Conservation (phyloP, 2,888 invertebrate species). For the Saturnia japonica region DNA sequence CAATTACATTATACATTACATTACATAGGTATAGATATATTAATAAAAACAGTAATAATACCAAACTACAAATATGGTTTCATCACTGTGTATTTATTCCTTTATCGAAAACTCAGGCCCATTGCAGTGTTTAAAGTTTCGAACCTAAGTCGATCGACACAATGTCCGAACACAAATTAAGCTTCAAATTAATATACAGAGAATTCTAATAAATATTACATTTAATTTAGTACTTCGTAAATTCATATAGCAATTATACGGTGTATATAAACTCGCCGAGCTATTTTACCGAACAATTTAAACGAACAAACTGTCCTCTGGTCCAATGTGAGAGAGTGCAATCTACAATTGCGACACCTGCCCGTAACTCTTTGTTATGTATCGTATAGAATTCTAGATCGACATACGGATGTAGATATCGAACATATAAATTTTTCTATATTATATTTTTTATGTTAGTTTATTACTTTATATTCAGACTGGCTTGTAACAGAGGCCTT, state of each 20-base stretch:
- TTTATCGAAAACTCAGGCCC: no score
- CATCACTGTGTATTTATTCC: no score
- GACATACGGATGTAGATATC: conserved; percentile 14
- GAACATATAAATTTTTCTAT: no score
- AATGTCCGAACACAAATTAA: background rate
- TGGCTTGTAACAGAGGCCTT: no score
- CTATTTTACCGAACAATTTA: background rate
- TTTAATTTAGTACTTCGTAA: no score
- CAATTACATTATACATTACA: no score
- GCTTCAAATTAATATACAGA: background rate
- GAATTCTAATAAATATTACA: background rate
- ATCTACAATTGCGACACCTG: conserved; percentile 1
- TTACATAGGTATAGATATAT: no score
- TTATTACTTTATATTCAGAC: no score
- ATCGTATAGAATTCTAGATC: background rate
- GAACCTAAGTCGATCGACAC: background rate
- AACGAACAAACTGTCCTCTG: background rate
- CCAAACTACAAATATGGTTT: no score
- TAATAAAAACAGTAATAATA: no score
- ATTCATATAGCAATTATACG: background rate
- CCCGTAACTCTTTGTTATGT: background rate
- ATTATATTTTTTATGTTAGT: no score
- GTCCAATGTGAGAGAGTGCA: background rate
- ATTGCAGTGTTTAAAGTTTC: background rate
- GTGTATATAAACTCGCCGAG: background rate